Base-by-base conservation (phyloP, 2,888 invertebrate species). In the Achlya flavicornis region DNA sequence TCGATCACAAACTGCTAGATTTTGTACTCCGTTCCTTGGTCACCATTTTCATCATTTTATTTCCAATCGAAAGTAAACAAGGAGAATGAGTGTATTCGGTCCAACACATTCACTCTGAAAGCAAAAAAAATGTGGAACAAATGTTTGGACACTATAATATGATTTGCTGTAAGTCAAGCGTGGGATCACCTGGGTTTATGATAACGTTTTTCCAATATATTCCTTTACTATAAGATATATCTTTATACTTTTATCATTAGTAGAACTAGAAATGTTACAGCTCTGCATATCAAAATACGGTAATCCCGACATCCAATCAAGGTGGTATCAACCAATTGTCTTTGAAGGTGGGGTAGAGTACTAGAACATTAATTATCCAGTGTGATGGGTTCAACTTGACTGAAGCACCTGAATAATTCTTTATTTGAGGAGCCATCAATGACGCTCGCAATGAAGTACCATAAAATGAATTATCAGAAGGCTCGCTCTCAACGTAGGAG, bases 1-100 rank as follows among this genome's bases (percentile, higher is more conserved):
- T 14, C 0, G 8, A 8, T 38, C 0, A 38, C 38, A 38, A 8
- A 5, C 0, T 41, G 3, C 12, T 41, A 41, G 41, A 12, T 41
- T 41, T 12, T 41, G 4, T 12, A 12, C 12, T 41, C 41, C 41
- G 8, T 10, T 38, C 0, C 12, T 41, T 12, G 4, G 12, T 41
- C 12, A 41, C n/a, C 5, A n/a, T 53, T 53, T n/a, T 46, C 14
- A 19, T 19, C 48, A 19, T 53, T 48, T 10, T 16, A n/a, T 48
- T n/a, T 19, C 53, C 53, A 53, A 19, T 53, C 53, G 53, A 53
- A 48, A 48, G 53, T 19, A 53, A 53, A 53, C 19, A 53, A 53
- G 53, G 6, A 10, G 19, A 14, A 46, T 46, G 48, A 48, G 19
- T 19, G 53, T n/a, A n/a, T n/a, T n/a, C 46, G 53, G 10, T 16